Base-by-base conservation (phyloP, 2,797 vertebrate species). In the Urocyon cinereoargenteus region DNA sequence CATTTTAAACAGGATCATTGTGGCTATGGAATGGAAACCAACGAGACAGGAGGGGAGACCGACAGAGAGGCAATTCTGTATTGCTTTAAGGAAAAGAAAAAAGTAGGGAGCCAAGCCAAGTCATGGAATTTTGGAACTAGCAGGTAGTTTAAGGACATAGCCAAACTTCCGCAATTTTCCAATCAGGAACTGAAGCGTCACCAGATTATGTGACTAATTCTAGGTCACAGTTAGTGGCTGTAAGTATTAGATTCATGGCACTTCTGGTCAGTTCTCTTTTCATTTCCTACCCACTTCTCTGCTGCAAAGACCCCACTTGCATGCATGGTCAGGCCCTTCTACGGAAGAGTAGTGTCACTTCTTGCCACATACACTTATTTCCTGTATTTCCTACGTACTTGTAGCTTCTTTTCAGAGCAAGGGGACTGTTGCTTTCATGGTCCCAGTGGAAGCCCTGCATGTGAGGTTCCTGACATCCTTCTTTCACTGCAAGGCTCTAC, bases 71-170 rank as follows among this genome's bases (percentile, higher is more conserved):
- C 3, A 49, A 16, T 84, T 91, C 70, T 85, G 1, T 88, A 53
- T 70, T 82, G 62, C 49, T 62, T 34, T 14, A 51, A 82, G 77
- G 73, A 95, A 53, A 91, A 61, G 26, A 36, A 59, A 73, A 66
- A 78, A 49, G 26, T 19, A 72, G 15, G 83, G 31, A n/a, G 2
- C 21, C 57, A 66, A 45, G 59, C 2, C 12, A 19, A 66, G 57
- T 49, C 18, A 1, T 24, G 34, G 84, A 11, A 28, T 34, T 62
- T 34, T n/a, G 86, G 24, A 57, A 22, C 53, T 55, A 68, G 16
- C 18, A 24, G 22, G 13, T 36, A 22, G 49, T 16, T 61, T 61
- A 64, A 85, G 51, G 40, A 62, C 26, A 31, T 15, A 68, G 51
- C 36, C 57, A 75, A 36, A 45, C 26, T 68, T 81, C 22, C n/a